phyloP scores from a whole-genome alignment of 2,113 vertebrate species.

The Pongo abelii region DNA sequence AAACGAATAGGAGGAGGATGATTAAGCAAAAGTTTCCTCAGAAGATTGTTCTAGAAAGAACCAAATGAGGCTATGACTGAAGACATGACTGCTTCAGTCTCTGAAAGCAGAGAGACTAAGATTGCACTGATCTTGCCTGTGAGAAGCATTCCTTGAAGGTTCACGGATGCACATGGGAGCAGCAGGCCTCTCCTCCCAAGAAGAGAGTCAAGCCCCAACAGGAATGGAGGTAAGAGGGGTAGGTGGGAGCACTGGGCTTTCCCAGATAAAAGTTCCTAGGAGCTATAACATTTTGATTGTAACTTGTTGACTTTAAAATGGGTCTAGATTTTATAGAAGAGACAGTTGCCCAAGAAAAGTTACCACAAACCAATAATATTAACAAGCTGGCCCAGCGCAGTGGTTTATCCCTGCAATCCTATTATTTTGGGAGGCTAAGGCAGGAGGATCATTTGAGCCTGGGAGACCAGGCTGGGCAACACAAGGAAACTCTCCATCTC shows the following conservation, averaged over 20 bases:
- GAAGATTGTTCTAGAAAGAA: not conserved
- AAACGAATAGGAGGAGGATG: not conserved
- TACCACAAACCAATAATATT: not conserved
- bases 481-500: too few species aligned
- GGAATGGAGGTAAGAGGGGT: not conserved
- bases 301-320: not conserved
- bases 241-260: not conserved
- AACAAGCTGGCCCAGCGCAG: not conserved
- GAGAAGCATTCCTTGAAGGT: not conserved
- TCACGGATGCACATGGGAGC: not conserved
- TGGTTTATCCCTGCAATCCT: too few species aligned
- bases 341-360: not conserved
- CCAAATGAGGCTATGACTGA: not conserved
- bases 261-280: not conserved
- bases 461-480: too few species aligned
- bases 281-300: not conserved
- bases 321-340: not conserved
- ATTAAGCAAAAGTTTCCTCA: not conserved
- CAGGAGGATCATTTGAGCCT: too few species aligned
- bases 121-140: not conserved
- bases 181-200: rapidly evolving
- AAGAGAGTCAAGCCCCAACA: not conserved
- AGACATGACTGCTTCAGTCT: not conserved
- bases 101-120: not conserved
- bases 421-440: too few species aligned